These are phyloP conservation scores for Macrotrachela quadricornifera DNA, from an alignment of 1,140 invertebrate species.

Conservation along the genomic window DNA sequence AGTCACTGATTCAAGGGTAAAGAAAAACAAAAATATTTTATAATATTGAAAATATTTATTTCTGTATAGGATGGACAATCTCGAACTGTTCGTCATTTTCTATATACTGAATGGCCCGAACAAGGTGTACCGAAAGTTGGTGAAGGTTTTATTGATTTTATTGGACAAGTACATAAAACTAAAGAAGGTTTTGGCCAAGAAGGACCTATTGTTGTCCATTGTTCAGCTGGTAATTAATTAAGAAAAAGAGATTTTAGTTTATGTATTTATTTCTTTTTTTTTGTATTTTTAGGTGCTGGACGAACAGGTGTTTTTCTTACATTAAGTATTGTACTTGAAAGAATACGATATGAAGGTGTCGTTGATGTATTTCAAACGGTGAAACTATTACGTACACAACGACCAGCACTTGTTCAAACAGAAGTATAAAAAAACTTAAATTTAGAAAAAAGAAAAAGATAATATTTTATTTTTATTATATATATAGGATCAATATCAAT, in stretches of 20 bases:
- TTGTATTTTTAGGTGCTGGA: constrained; percentile 38
- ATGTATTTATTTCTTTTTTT: neutral
- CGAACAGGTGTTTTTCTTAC: constrained; percentile 95
- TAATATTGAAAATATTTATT: too few species aligned
- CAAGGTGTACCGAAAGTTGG: constrained; percentile 89
- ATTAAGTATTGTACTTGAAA: constrained; percentile 84
- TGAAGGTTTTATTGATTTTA: constrained; percentile 71
- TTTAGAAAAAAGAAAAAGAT: too few species aligned
- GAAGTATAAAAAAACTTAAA: constrained; percentile 39
- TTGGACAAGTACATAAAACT: constrained; percentile 96
- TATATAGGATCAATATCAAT: constrained; percentile 84
- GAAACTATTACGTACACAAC: constrained; percentile 81
- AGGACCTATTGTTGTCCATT: constrained; percentile 97
- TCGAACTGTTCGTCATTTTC: constrained; percentile 86
- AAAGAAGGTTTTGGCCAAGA: constrained; percentile 98
- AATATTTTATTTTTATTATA: too few species aligned
- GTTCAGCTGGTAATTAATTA: constrained; percentile 84
- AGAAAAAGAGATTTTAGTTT: constrained; percentile 38
- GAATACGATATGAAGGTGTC: constrained; percentile 94
- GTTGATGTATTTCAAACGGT: constrained; percentile 98
- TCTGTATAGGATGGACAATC: constrained; percentile 45
- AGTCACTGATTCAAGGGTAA: constrained; percentile 40
- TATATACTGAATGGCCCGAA: constrained; percentile 97
- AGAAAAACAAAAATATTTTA: too few species aligned
- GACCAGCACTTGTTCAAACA: constrained; percentile 96